These are phyloP conservation scores for Tuberolachnus salignus DNA, from an alignment of 2,888 invertebrate genomes.

Conservation along the genomic window DNA sequence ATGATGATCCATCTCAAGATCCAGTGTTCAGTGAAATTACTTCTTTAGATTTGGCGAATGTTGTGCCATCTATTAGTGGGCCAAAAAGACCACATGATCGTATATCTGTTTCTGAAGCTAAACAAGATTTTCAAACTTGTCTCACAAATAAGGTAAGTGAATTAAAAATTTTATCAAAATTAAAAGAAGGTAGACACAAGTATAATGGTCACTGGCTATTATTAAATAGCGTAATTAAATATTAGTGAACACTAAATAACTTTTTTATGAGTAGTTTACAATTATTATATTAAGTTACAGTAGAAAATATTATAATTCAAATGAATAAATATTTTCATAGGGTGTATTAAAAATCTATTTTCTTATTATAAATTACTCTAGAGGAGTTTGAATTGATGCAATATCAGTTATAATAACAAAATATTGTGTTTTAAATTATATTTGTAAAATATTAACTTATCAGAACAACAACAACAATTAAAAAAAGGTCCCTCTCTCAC, in stretches of 20 bases:
- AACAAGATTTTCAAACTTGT: slow-evolving; percentile 83
- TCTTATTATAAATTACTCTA: too few relatives aligned
- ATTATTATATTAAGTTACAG: too few relatives aligned
- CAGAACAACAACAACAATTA: too few relatives aligned
- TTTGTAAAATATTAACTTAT: too few relatives aligned
- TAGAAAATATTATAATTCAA: too few relatives aligned
- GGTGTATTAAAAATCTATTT: too few relatives aligned
- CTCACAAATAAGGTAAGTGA: slow-evolving; percentile 81
- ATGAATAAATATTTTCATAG: too few relatives aligned
- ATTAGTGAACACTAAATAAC: neutral
- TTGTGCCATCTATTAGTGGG: slow-evolving; percentile 94
- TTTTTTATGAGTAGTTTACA: too few relatives aligned
- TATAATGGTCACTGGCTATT: neutral
- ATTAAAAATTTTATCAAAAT: neutral
- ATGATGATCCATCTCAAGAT: slow-evolving; percentile 74
- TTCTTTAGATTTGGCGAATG: slow-evolving; percentile 82
- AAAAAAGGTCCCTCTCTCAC: too few relatives aligned
- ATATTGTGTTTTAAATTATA: too few relatives aligned
- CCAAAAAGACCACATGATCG: slow-evolving; percentile 97
- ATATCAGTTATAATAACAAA: too few relatives aligned
- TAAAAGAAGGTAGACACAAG: neutral
- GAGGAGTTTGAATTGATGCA: too few relatives aligned
- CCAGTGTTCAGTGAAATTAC: slow-evolving; percentile 81
- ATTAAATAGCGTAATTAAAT: neutral
- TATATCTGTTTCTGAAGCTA: slow-evolving; percentile 89